Percentiles rank a stretch among this genome's conserved stretches.
phyloP scores from a whole-genome alignment of 35 echinoderm and acorn worm species.

The Nesometra sesokonis region DNA sequence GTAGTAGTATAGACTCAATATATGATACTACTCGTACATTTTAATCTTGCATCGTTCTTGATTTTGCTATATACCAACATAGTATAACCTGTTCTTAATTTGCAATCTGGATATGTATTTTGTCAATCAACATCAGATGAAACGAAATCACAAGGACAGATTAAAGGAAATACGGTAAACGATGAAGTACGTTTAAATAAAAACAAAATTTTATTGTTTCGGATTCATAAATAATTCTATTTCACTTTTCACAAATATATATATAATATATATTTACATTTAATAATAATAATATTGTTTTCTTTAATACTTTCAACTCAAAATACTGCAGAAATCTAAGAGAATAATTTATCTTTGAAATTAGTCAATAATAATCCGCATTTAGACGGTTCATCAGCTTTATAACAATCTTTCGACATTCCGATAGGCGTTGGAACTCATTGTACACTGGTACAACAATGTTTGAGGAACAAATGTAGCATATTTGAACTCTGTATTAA shows the following conservation, averaged over 20 bases:
- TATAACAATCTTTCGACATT: not conserved
- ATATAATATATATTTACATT: not conserved
- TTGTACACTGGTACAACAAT: not conserved
- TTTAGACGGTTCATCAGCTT: not conserved
- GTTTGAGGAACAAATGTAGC: not conserved
- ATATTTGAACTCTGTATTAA: not conserved
- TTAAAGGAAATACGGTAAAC: no score
- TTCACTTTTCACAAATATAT: not conserved
- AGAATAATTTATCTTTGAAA: not conserved
- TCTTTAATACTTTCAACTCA: not conserved
- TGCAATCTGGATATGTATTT: no score
- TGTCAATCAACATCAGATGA: no score
- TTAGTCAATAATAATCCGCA: not conserved
- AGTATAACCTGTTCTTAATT: no score
- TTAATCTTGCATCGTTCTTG: no score
- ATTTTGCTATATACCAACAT: no score
- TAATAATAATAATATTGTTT: not conserved
- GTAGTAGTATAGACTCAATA: no score
- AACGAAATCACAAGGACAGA: not conserved
- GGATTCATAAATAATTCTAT: not conserved
- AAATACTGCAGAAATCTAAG: not conserved
- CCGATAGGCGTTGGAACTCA: not conserved
- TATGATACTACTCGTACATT: no score
- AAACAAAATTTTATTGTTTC: not conserved
- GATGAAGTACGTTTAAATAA: not conserved